Evolutionary conservation across 1,140 invertebrate species (phyloP), one percentile per base, ranked within the genome.

Genomic region (Yoshiicerus persimilis): DNA sequence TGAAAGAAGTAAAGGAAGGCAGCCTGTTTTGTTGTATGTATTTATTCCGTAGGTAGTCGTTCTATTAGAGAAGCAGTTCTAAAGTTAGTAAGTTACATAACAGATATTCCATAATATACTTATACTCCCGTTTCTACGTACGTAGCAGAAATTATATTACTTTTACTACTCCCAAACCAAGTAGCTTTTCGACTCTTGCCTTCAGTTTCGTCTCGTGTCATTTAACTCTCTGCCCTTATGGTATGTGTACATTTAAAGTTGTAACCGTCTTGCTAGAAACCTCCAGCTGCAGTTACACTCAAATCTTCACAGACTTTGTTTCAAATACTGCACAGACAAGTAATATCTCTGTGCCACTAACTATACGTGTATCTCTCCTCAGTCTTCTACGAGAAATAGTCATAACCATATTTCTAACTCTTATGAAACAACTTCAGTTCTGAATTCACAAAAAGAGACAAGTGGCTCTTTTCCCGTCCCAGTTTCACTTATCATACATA

Each of bases 401-500:
- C 23, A 70, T 70, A 70, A 70, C 27, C 25, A 30, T 30, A 70
- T 70, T 70, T 70, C 16, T 30, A 27, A 23, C 64, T 25, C 27
- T 80, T 56, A 56, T 56, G n/a, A 34, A 32, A 36, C 16, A 80
- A 80, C 8, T 80, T 32, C 30, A 80, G 32, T 56, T 56, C 47
- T n/a, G 47, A n/a, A n/a, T n/a, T n/a, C n/a, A n/a, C n/a, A n/a
- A n/a, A n/a, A 56, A n/a, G 47, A 56, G 47, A 32, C 75, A 80
- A 80, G 75, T 80, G 75, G 75, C 32, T 80, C 75, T 80, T 80
- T 80, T 80, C 75, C 75, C 75, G 75, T 80, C 75, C 75, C 75
- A 70, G 64, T 70, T 70, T 27, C 47, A 70, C 66, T 70, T 32
- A 70, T 70, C 30, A 70, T 56, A 56, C 47, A 30, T 70, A 70